Base-by-base conservation (phyloP, 1,140 invertebrate species). In the Cydia strobilella region DNA sequence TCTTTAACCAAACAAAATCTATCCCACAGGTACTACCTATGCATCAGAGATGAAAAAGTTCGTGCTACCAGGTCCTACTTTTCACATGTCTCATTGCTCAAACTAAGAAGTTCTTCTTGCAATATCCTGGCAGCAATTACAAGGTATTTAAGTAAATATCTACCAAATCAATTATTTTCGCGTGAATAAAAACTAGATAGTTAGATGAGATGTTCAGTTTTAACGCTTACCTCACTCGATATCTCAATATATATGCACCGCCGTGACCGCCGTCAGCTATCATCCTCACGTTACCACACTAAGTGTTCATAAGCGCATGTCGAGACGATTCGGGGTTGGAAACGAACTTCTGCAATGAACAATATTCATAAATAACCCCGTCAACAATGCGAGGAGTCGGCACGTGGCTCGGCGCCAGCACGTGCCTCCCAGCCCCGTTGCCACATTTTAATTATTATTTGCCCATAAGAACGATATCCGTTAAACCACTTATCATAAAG, bases 341-440 rank as follows among this genome's bases (percentile, higher is more conserved):
- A 86, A 79, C 89, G 87, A 87, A 81, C 79, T 51, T 80, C 79
- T 75, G 78, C 75, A 73, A 79, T 80, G 81, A 86, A 86, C 87
- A 87, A 91, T 91, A 88, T 89, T 88, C 89, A 91, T 91, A 91
- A 91, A 91, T 90, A 91, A 90, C 81, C 78, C 74, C 62, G 77
- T 75, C 77, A 86, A 86, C 86, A 88, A 88, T 86, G 78, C 77
- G 75, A 75, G 59, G 78, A 73, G 62, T 59, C 62, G 73, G 80
- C 86, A 86, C 86, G 86, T 83, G 86, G 73, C 63, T 75, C 75
- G 77, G 76, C 80, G 79, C 75, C 76, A 79, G 76, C 85, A 80
- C 83, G 84, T 85, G 84, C 75, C 72, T 13, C 51, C 48, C 6
- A 76, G 25, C 74, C 59, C 63, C 78, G 74, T 82, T 80, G 82